Base-by-base conservation (phyloP, 2,888 invertebrate genomes). In the Oligia strigilis region DNA sequence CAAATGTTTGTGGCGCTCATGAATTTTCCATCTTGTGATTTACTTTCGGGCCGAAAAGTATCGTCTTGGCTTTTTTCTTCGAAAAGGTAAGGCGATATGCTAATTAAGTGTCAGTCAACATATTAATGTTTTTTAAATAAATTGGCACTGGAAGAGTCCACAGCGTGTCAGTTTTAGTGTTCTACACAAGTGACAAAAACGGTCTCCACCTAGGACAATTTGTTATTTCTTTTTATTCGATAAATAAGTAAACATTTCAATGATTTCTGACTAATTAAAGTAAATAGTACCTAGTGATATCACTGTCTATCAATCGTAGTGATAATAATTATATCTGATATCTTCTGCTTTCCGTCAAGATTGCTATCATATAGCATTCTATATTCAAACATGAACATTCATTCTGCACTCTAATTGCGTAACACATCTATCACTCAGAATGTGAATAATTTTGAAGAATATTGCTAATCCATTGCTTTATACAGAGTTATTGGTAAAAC, bases 21-120 rank as follows among this genome's bases (percentile, higher is more conserved):
- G 81, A 86, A 80, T 84, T 72, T 81, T 76, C 70, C 75, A 81
- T 74, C 46, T 77, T 64, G 80, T 86, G 77, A 89, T 75, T 84
- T 81, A 79, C 79, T 78, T 77, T 72, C 49, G 40, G 36, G 52
- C n/a, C 65, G 46, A 71, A 83, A 80, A n/a, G 70, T 49, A 55
- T 74, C 40, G 65, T 75, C 36, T 64, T 72, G 62, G 55, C 29
- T 74, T 70, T 62, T 74, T 87, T 72, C 49, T 69, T 70, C 70
- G 72, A 69, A 80, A 79, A 78, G 36, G 75, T 73, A 87, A 84
- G 36, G 17, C 40, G 72, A 75, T 66, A 69, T 76, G 55, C 46
- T 73, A 71, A 74, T 65, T 73, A 78, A 58, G 64, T 78, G 64
- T 64, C 70, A 72, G 60, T 75, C 60, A 81, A 64, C 8, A 19